A percentile compares a stretch with the other conserved stretches of the same genome.
Evolutionary conservation across 2,888 invertebrate species (phyloP).

Genomic region (Sclerodermus sp.): DNA sequence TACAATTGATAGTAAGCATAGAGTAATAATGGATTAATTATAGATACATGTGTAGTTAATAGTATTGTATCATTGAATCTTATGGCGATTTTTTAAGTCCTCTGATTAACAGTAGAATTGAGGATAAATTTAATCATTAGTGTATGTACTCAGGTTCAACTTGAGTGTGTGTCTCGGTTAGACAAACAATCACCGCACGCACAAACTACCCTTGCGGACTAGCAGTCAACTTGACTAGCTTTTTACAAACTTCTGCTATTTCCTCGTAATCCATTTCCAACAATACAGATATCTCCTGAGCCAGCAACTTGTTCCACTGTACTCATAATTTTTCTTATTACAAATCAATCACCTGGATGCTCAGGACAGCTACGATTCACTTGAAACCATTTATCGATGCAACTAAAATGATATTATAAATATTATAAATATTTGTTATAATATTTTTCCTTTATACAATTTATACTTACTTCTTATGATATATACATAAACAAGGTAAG

Average conservation of each 20-base stretch:
- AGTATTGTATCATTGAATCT: conserved; percentile 54
- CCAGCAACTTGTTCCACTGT: conserved; percentile 43
- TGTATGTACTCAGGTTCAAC: conserved; percentile 33
- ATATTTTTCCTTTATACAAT: no score
- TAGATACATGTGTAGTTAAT: conserved; percentile 53
- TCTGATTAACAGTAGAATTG: conserved; percentile 39
- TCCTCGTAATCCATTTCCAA: conserved; percentile 27
- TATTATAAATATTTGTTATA: background rate
- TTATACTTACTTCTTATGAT: conserved; percentile 87
- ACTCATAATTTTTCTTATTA: conserved; percentile 33
- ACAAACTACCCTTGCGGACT: conserved; percentile 53
- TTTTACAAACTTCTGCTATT: conserved; percentile 32
- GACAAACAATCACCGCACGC: conserved; percentile 41
- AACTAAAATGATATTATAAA: conserved; percentile 71
- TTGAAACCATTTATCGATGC: conserved; percentile 99
- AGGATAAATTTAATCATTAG: conserved; percentile 43
- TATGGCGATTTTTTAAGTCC: conserved; percentile 48
- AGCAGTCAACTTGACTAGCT: conserved; percentile 58
- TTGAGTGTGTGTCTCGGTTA: conserved; percentile 40
- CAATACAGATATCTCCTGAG: conserved; percentile 35
- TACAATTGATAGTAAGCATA: conserved; percentile 55
- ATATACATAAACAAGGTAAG: conserved; percentile 98
- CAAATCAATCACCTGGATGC: conserved; percentile 87
- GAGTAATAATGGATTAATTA: conserved; percentile 53
- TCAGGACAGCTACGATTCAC: conserved; percentile 98